These are phyloP conservation scores for Lepidothrix coronata DNA, from an alignment of 2,113 vertebrate species.

Conservation along the genomic window DNA sequence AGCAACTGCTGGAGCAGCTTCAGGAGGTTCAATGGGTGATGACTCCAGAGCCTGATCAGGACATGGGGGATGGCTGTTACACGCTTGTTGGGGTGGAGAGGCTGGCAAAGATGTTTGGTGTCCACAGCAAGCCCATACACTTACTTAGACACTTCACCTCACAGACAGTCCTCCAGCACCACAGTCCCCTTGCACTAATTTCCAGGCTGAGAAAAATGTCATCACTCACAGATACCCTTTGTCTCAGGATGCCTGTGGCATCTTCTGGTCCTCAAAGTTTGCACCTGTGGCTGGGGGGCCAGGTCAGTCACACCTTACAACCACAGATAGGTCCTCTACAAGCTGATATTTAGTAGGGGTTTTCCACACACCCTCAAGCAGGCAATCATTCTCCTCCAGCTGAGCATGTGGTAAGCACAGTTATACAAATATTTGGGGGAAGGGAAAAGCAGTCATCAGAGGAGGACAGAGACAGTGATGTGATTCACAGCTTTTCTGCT, in stretches of 20 bases:
- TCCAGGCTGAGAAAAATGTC: neutral
- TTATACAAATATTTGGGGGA: neutral
- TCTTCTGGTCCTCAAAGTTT: neutral
- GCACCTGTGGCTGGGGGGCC: neutral
- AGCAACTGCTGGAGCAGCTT: neutral
- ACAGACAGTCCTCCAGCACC: neutral
- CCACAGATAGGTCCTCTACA: neutral
- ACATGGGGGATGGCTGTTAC: rapidly evolving
- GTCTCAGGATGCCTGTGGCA: neutral
- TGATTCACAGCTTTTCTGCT: slow-evolving; percentile 16
- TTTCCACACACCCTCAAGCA: neutral
- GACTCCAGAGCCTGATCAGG: neutral
- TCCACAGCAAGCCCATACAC: neutral
- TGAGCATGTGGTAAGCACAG: neutral
- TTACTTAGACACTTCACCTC: neutral
- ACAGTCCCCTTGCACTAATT: neutral
- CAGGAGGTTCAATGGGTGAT: neutral
- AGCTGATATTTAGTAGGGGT: neutral
- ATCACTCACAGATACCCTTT: rapidly evolving
- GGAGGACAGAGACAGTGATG: neutral
- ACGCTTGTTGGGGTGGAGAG: neutral
- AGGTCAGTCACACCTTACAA: neutral
- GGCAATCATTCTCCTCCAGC: neutral
- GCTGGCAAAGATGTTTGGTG: neutral
- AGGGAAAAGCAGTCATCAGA: neutral